Evolutionary conservation across 2,113 vertebrate genomes (phyloP).

Genomic region (Tragulus kanchil): DNA sequence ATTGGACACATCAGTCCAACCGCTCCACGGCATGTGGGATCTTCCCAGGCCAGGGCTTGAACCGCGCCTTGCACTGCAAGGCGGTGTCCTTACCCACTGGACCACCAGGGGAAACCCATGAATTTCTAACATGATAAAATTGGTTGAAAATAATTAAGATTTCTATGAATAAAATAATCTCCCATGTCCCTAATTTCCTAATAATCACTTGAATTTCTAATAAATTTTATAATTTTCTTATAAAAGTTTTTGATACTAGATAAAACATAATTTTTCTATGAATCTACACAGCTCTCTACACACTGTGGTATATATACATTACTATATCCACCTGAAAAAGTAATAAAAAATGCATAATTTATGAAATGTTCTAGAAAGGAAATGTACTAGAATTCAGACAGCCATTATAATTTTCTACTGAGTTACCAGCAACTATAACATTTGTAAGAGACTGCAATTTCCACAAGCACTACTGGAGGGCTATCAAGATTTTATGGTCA

Average conservation of each 20-base stretch:
- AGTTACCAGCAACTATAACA: constrained; percentile 54
- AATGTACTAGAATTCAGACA: constrained; percentile 57
- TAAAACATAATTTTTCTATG: neutral
- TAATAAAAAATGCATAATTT: constrained; percentile 62
- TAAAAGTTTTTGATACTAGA: constrained; percentile 9
- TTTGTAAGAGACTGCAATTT: constrained; percentile 62
- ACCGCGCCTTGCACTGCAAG: too few species aligned
- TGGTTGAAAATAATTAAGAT: constrained; percentile 7
- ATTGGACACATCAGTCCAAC: too few species aligned
- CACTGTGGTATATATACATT: neutral
- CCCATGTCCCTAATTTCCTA: constrained; percentile 2
- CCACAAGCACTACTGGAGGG: constrained; percentile 49
- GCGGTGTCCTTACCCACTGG: too few species aligned
- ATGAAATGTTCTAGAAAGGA: constrained; percentile 60
- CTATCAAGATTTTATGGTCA: constrained; percentile 62
- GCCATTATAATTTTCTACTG: constrained; percentile 72
- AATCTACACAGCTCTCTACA: neutral
- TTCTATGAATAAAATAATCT: neutral
- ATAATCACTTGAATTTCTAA: neutral
- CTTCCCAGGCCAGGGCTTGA: too few species aligned
- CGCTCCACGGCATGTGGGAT: too few species aligned
- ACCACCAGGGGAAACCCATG: too few species aligned
- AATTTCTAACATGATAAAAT: constrained; percentile 13
- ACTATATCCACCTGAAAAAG: neutral
- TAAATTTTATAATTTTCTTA: neutral